phyloP scores from a whole-genome alignment of 1,140 invertebrate genomes.

The Megalopta genalis region DNA sequence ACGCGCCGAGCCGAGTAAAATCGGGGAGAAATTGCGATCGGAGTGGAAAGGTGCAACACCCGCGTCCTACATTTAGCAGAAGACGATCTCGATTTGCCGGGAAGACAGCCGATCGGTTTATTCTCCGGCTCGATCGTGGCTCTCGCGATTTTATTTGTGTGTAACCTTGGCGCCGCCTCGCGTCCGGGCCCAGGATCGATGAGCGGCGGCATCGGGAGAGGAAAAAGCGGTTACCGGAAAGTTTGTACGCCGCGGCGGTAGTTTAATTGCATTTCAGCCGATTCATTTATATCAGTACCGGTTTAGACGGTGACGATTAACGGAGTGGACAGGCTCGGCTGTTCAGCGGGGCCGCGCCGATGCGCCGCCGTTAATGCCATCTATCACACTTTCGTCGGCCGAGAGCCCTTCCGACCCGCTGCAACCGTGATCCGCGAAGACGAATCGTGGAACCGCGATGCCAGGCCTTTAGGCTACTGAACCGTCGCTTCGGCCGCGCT shows the following conservation, averaged over 20 bases:
- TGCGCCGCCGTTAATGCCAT: slow-evolving; percentile 73
- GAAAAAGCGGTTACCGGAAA: neutral
- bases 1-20: too few species aligned
- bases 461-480: too few species aligned
- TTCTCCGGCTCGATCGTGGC: too few species aligned
- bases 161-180: too few species aligned
- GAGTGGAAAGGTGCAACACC: too few species aligned
- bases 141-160: too few species aligned
- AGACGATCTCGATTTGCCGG: too few species aligned
- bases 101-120: too few species aligned
- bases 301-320: slow-evolving; percentile 72
- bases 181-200: too few species aligned
- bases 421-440: slow-evolving; percentile 8
- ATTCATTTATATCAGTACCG: slow-evolving; percentile 61
- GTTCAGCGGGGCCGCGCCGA: slow-evolving; percentile 53
- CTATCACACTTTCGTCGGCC: slow-evolving; percentile 73
- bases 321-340: slow-evolving; percentile 40
- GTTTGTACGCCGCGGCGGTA: slow-evolving; percentile 6
- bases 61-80: too few species aligned
- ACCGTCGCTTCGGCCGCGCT: too few species aligned
- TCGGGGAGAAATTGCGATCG: too few species aligned
- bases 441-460: slow-evolving; percentile 44
- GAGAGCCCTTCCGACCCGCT: slow-evolving; percentile 25
- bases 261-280: slow-evolving; percentile 65
- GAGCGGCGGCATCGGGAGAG: slow-evolving; percentile 34